Evolutionary conservation across 2,888 invertebrate genomes (phyloP).

Genomic region (Agrotis ipsilon): DNA sequence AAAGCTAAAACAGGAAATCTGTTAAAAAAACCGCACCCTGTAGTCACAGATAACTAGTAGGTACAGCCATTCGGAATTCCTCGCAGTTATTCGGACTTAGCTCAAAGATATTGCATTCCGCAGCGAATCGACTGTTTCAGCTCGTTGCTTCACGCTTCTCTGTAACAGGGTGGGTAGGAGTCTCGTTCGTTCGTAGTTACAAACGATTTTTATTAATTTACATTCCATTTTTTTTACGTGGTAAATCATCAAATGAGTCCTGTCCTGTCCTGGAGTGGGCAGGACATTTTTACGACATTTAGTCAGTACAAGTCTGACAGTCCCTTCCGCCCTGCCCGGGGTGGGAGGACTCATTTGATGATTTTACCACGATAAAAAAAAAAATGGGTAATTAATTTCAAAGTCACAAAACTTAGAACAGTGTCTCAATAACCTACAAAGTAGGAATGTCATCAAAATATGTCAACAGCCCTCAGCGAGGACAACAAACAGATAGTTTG

Average conservation of each 20-base stretch:
- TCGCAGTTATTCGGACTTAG: conserved; percentile 46
- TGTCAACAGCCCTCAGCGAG: not conserved
- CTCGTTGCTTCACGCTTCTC: conserved; percentile 6
- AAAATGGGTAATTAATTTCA: too few species aligned
- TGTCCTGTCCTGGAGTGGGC: too few species aligned
- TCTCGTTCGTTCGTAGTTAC: not conserved
- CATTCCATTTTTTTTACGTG: too few species aligned
- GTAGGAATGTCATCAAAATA: conserved; percentile 37
- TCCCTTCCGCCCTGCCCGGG: too few species aligned
- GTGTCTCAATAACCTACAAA: conserved; percentile 18
- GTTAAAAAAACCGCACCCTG: not conserved
- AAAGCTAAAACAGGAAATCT: too few species aligned
- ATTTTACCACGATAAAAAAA: too few species aligned
- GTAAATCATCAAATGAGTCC: too few species aligned
- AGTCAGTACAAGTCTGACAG: too few species aligned
- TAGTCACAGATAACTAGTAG: conserved; percentile 14
- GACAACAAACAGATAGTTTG: conserved; percentile 12
- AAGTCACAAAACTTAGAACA: conserved; percentile 21
- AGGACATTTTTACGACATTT: too few species aligned
- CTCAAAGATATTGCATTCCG: conserved; percentile 57
- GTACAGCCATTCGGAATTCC: conserved; percentile 37
- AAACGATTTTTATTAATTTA: conserved; percentile 15
- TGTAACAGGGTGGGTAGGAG: not conserved
- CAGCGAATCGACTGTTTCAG: conserved; percentile 35
- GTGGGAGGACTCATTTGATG: too few species aligned